These are phyloP conservation scores for Macrobrachium rosenbergii DNA, from an alignment of 1,140 invertebrate species.

Conservation along the genomic window DNA sequence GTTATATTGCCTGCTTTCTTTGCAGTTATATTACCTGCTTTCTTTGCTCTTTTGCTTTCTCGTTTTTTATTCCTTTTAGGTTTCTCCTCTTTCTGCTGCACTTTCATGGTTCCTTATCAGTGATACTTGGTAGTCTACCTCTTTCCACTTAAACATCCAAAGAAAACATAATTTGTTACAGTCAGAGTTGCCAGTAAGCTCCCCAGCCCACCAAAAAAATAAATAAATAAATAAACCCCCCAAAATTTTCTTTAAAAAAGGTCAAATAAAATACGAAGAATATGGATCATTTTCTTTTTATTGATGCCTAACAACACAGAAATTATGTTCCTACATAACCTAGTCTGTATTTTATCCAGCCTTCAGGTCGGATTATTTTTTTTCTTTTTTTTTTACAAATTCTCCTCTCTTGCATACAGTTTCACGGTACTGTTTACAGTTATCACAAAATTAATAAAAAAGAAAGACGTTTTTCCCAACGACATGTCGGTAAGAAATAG, in stretches of 20 bases:
- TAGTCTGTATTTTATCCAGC: conserved; percentile 52
- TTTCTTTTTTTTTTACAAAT: conserved; percentile 31
- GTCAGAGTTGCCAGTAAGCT: no score
- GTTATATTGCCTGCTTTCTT: no score
- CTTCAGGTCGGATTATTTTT: conserved; percentile 37
- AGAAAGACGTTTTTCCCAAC: conserved; percentile 47
- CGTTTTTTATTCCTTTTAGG: no score
- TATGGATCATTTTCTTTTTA: conserved; percentile 53
- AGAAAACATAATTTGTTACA: no score
- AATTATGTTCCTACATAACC: conserved; percentile 57
- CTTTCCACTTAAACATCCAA: no score
- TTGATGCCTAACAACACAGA: conserved; percentile 62
- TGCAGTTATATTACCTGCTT: no score
- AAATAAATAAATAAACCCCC: no score
- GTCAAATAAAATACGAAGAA: not conserved
- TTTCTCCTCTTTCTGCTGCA: no score
- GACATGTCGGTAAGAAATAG: conserved; percentile 47
- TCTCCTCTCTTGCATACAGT: conserved; percentile 13
- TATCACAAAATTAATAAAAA: conserved; percentile 60
- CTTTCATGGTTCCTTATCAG: no score
- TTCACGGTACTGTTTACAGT: conserved; percentile 45
- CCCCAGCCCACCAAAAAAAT: not conserved
- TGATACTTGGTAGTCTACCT: no score
- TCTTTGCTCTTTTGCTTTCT: no score
- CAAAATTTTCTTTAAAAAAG: not conserved